These are phyloP conservation scores for Rhopilema esculentum DNA, from an alignment of 30 jellyfish, hydroid and myxozoan genomes.

Conservation along the genomic window DNA sequence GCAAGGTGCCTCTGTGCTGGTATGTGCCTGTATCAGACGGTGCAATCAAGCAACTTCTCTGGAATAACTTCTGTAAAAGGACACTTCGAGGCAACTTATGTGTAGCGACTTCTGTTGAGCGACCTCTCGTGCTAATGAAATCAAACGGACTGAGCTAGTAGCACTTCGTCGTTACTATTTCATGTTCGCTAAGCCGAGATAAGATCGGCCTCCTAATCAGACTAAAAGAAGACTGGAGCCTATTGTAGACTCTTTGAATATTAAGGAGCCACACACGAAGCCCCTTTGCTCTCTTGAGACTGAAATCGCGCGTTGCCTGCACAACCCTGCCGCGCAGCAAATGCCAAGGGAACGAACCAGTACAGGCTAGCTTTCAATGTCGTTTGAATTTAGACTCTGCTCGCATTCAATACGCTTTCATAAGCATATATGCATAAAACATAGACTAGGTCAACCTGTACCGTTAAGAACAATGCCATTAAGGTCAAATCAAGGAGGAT, in stretches of 20 bases:
- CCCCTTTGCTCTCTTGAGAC: neutral
- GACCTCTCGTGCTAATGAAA: neutral
- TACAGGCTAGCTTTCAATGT: neutral
- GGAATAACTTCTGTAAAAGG: too few relatives aligned
- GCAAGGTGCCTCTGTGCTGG: neutral
- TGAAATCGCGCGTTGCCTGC: neutral
- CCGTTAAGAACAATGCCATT: slow-evolving; percentile 13
- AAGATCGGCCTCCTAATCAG: slow-evolving; percentile 67
- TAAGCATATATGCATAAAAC: neutral
- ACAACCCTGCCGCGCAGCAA: neutral
- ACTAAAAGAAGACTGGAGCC: slow-evolving; percentile 65
- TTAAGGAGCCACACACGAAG: slow-evolving; percentile 63
- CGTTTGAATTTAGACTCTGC: neutral
- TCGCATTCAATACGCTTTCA: neutral
- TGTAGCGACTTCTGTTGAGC: neutral
- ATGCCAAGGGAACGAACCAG: too few relatives aligned
- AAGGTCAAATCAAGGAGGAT: neutral
- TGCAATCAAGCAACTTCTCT: too few relatives aligned
- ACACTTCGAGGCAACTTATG: too few relatives aligned
- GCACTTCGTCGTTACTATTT: slow-evolving; percentile 25
- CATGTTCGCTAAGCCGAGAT: slow-evolving; percentile 61
- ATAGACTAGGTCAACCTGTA: slow-evolving; percentile 41
- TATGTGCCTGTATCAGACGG: neutral
- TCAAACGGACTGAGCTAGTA: neutral
- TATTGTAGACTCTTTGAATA: slow-evolving; percentile 45